Base-by-base conservation (phyloP, 2,888 invertebrate species). In the Dermolepida albohirtum region DNA sequence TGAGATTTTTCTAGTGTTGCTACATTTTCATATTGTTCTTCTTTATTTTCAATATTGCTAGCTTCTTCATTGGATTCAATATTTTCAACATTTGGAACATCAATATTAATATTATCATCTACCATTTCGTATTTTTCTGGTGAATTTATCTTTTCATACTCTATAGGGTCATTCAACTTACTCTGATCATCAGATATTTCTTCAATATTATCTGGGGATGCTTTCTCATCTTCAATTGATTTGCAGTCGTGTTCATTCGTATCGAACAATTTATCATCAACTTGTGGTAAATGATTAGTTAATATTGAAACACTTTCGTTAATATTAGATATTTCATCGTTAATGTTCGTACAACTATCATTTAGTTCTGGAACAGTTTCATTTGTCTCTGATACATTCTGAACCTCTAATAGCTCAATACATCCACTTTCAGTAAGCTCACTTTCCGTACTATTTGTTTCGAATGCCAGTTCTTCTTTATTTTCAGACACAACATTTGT, bases 1-100 rank as follows among this genome's bases (percentile, higher is more conserved):
- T 79, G 79, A 16, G 76, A 69, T 29, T 77, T 75, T 39, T 74
- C 73, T 10, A 64, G 51, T 22, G 66, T 57, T 7, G 62, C 4
- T 7, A 67, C 44, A 12, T 59, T 51, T 34, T 73, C 70, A 11
- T 22, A 34, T 10, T 57, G 49, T 17, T 52, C 71, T 34, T 57
- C 55, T 54, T 62, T 50, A 22, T 44, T 17, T 40, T 65, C 50
- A 40, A n/a, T 12, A 39, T 5, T 39, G 8, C 49, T 41, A 17
- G 54, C 49, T 17, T 57, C 51, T 49, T 51, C 39, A 16, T 16
- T 14, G 72, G 72, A 52, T 62, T 50, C 40, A 11, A 8, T 34
- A 22, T 5, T 51, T 27, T 49, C 47, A 1, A n/a, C 49, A 10
- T 6, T 39, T 10, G 12, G 2, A 39, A 39, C 40, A 6, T 51